A percentile compares a stretch with the other conserved stretches of the same genome.
These are phyloP conservation scores for Zaprionus inermis DNA, from an alignment of 1,140 invertebrate species.

Conservation along the genomic window DNA sequence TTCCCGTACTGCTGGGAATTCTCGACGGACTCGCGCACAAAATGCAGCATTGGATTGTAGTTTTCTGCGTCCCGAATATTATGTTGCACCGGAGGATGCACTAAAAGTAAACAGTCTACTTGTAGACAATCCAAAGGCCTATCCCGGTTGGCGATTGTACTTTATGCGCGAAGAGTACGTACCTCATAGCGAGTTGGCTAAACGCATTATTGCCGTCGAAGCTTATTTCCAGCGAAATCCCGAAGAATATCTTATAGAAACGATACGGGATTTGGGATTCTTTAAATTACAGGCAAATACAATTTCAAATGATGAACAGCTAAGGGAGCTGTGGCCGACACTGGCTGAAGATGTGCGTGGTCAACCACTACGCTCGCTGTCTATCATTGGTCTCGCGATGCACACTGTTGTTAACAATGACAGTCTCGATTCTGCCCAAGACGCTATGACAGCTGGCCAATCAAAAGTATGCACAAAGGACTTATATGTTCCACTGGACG, in stretches of 20 bases:
- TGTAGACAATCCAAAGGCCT: conserved; percentile 79
- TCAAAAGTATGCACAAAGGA: conserved; percentile 10
- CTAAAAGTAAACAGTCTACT: conserved; percentile 54
- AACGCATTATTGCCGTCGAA: conserved; percentile 84
- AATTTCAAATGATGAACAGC: conserved; percentile 85
- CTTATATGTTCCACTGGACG: conserved; percentile 37
- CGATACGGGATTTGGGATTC: conserved; percentile 84
- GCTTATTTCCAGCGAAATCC: conserved; percentile 77
- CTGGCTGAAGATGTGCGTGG: conserved; percentile 86
- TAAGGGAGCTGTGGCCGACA: conserved; percentile 85
- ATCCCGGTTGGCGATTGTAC: conserved; percentile 87
- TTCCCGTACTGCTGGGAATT: not conserved
- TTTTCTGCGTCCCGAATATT: conserved; percentile 67
- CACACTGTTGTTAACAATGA: conserved; percentile 85
- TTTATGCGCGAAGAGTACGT: conserved; percentile 86
- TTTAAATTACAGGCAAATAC: conserved; percentile 84
- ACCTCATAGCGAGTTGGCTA: conserved; percentile 74
- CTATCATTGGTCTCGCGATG: conserved; percentile 87
- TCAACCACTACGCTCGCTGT: conserved; percentile 85
- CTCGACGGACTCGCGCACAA: not conserved
- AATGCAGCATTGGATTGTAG: conserved; percentile 44
- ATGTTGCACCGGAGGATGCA: conserved; percentile 69
- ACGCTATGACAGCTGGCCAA: not conserved
- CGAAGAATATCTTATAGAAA: conserved; percentile 81
- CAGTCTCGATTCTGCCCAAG: conserved; percentile 29